Base-by-base conservation (phyloP, 2,113 vertebrate species). In the Clarias gariepinus region DNA sequence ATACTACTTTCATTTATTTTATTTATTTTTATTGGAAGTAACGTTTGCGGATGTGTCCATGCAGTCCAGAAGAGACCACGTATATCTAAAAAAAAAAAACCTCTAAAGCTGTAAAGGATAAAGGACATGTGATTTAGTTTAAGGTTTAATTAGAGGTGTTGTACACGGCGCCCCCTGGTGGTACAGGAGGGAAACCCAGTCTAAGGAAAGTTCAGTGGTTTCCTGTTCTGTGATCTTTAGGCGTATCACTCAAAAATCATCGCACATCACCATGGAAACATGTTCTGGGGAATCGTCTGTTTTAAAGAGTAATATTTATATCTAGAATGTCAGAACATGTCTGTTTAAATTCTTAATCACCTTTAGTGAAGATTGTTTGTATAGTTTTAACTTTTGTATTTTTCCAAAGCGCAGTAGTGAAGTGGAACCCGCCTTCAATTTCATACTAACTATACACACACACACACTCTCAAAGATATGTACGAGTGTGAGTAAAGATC, bases 111-210 rank as follows among this genome's bases (percentile, higher is more conserved):
- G 57, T 84, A 47, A 74, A 4, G 2, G 52, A 15, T 10, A 33
- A 33, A 82, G 15, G 12, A 6, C 4, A 13, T 21, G 19, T 2
- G 1, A 1, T 58, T 73, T 12, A 19, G 18, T 60, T 1, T 25
- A 36, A 0, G 25, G 33, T 77, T 60, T 58, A 28, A 47, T 73
- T 3, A 23, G 9, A 1, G 11, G 58, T 76, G 84, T 90, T 89
- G 41, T 47, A 52, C 86, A 33, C 61, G 87, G 91, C 90, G 77
- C 83, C 90, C 89, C 89, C 92, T 91, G 82, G 79, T 91, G 91
- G 90, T 19, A 21, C 21, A 90, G 30, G 28, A 21, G 23, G 66
- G 58, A 68, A 73, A 23, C 23, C 55, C 47, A 52, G 3, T 30
- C 66, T 6, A 81, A 80, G 19, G 23, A 52, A 60, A 6, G 9